Evolutionary conservation across 1,140 invertebrate species (phyloP).

Genomic region (Brachionus sp.): DNA sequence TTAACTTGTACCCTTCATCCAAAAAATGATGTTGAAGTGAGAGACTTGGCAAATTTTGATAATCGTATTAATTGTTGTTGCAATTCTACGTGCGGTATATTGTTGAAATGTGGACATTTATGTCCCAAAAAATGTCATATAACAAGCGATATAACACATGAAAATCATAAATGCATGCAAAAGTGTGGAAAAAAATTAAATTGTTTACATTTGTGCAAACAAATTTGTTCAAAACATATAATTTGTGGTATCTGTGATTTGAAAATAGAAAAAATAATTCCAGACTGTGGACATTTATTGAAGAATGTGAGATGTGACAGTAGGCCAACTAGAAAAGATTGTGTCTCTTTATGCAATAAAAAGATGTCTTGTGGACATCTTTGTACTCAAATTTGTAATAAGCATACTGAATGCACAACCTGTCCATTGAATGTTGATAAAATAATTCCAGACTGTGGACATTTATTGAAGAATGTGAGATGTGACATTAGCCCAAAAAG

Average conservation of each 20-base stretch:
- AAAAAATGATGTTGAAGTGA: conserved; percentile 47
- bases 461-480: not conserved
- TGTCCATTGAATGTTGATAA: not conserved
- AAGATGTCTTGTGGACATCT: not conserved
- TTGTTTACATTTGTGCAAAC: not conserved
- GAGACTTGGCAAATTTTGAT: conserved; percentile 52
- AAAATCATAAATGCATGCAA: conserved; percentile 49
- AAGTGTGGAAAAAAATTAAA: not conserved
- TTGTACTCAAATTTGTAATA: not conserved
- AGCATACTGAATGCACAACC: not conserved
- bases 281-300: not conserved
- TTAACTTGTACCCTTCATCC: not conserved
- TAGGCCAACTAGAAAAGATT: not conserved
- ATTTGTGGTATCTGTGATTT: not conserved
- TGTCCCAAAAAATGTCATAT: conserved; percentile 54
- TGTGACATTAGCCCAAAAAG: not conserved
- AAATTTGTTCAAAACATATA: not conserved
- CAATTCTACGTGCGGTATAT: conserved; percentile 50
- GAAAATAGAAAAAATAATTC: not conserved
- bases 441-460: not conserved
- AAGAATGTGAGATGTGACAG: not conserved
- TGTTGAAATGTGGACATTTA: conserved; percentile 54
- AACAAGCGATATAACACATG: not conserved
- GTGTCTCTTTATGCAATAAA: not conserved
- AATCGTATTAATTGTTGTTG: conserved; percentile 59